A percentile compares a stretch with the other conserved stretches of the same genome.
Conservation (phyloP, 2,797 vertebrate genomes). For the Odontamblyopus lacepedii region DNA sequence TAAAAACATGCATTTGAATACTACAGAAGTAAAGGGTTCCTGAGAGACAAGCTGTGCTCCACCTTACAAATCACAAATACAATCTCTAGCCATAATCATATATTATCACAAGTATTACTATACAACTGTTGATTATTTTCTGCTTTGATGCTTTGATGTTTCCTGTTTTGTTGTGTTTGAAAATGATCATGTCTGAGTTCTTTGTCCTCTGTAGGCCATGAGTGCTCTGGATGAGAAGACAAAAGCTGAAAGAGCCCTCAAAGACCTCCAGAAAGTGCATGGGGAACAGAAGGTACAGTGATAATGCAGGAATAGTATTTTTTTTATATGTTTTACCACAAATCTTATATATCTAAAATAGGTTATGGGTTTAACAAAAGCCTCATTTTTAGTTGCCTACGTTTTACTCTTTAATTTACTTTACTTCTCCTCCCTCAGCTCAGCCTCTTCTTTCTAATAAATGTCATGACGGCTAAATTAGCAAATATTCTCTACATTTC, state of each 20-base stretch:
- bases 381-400: slow-evolving; percentile 6
- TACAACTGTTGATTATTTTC: neutral
- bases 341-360: no score
- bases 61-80: no score
- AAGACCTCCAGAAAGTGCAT: slow-evolving; percentile 83
- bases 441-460: no score
- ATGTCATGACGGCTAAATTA: no score
- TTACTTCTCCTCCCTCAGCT: neutral
- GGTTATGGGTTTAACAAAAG: neutral
- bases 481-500: no score
- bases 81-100: no score
- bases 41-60: no score
- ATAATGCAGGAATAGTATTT: neutral
- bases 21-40: no score
- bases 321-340: neutral
- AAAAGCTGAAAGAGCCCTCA: slow-evolving; percentile 84
- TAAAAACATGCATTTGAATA: no score
- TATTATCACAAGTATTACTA: no score
- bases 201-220: slow-evolving; percentile 78
- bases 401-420: neutral
- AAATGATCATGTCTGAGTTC: neutral
- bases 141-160: no score
- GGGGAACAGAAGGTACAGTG: slow-evolving; percentile 84
- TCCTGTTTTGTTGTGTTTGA: neutral
- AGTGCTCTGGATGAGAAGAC: slow-evolving; percentile 87